Evolutionary conservation across 2,113 vertebrate genomes (phyloP).

Genomic region (Phalacrocorax pelagicus): DNA sequence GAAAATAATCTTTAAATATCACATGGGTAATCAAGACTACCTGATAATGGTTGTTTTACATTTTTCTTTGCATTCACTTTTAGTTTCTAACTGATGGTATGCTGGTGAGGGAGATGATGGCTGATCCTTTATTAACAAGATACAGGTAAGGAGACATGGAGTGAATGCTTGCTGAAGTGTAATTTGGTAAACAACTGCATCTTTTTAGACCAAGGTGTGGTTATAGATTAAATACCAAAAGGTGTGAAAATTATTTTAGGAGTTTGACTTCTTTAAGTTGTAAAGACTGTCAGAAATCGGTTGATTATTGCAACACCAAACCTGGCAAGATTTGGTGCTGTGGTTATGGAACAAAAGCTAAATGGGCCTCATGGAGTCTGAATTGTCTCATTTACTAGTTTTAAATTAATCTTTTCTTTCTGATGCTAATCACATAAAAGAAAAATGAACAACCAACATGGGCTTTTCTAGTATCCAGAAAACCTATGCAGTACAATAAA

Average conservation of each 20-base stretch:
- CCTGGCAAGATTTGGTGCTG: neutral
- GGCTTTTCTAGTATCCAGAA: neutral
- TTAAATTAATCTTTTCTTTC: neutral
- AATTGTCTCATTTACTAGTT: neutral
- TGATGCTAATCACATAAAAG: neutral
- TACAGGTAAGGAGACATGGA: conserved; percentile 83
- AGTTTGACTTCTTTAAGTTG: neutral
- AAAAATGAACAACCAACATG: neutral
- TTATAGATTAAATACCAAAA: neutral
- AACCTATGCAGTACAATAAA: neutral
- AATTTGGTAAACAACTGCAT: neutral
- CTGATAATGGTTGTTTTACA: neutral
- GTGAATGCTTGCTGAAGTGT: neutral
- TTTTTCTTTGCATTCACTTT: conserved; percentile 25
- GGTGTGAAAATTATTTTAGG: neutral
- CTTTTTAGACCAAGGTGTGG: neutral
- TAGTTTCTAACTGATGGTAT: conserved; percentile 98
- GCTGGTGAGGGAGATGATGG: conserved; percentile 98
- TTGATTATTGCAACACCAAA: neutral
- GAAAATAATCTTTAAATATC: neutral
- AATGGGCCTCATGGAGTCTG: neutral
- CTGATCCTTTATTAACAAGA: conserved; percentile 93
- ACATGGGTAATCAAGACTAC: neutral
- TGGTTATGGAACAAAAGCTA: neutral
- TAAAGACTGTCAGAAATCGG: neutral